Conservation (phyloP, 1,140 invertebrate species). For the Drosophila mayri region DNA sequence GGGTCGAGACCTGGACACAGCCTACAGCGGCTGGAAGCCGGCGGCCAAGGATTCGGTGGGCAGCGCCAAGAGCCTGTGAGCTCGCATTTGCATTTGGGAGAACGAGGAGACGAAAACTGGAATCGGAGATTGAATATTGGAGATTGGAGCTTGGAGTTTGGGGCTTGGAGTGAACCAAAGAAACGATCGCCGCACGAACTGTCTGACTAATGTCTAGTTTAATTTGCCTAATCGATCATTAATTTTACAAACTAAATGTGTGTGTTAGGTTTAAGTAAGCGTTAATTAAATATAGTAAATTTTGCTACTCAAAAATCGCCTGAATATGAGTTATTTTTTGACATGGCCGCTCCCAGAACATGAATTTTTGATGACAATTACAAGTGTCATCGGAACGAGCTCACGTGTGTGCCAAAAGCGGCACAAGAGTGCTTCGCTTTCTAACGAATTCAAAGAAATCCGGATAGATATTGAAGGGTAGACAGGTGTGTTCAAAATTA, state of each 20-base stretch:
- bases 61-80: constrained; percentile 71
- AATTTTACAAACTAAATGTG: constrained; percentile 78
- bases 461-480: constrained; percentile 15
- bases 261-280: constrained; percentile 82
- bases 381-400: constrained; percentile 43
- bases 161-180: constrained; percentile 62
- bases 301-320: constrained; percentile 52
- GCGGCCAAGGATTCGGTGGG: constrained; percentile 65
- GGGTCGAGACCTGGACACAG: constrained; percentile 89
- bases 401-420: constrained; percentile 72
- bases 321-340: neutral
- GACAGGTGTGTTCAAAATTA: neutral
- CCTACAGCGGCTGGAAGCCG: constrained; percentile 88
- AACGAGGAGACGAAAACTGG: neutral
- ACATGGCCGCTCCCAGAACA: constrained; percentile 22
- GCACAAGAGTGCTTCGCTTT: constrained; percentile 59
- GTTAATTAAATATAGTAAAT: constrained; percentile 77
- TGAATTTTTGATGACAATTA: constrained; percentile 68
- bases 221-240: constrained; percentile 59
- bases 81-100: constrained; percentile 69
- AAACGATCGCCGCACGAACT: constrained; percentile 74
- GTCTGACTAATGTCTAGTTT: constrained; percentile 79
- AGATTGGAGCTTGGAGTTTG: constrained; percentile 1
- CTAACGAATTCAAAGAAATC: constrained; percentile 47
- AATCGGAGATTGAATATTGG: neutral